Conservation (phyloP, 2,888 invertebrate species). For the Celastrina argiolus region DNA sequence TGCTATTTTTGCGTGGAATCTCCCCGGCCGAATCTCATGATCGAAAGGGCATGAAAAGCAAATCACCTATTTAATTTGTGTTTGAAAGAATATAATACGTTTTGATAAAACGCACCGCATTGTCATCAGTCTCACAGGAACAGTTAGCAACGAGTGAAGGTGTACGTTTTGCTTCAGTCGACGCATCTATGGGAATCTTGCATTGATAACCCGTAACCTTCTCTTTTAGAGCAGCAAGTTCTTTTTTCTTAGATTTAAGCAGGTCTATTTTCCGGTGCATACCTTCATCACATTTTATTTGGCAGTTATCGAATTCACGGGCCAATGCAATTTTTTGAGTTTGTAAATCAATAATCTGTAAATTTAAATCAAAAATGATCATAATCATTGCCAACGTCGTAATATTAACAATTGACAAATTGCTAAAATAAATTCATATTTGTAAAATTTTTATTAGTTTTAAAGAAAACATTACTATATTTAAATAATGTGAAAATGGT, state of each 20-base stretch:
- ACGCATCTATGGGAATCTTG: constrained; percentile 51
- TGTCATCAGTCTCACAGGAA: constrained; percentile 52
- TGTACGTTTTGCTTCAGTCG: constrained; percentile 58
- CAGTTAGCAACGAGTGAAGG: constrained; percentile 62
- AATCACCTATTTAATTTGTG: too few relatives aligned
- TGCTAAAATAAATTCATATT: too few relatives aligned
- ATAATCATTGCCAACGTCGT: too few relatives aligned
- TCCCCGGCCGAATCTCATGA: too few relatives aligned
- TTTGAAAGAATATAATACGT: not conserved
- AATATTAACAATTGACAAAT: not conserved
- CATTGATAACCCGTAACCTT: constrained; percentile 58
- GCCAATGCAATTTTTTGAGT: constrained; percentile 48
- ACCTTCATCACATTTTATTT: constrained; percentile 46
- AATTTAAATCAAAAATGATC: not conserved
- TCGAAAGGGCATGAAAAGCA: too few relatives aligned
- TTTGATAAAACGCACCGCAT: constrained; percentile 19
- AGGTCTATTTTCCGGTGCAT: constrained; percentile 47
- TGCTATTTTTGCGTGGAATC: too few relatives aligned
- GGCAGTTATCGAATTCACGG: constrained; percentile 57
- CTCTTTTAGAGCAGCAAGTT: constrained; percentile 44
- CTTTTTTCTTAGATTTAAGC: constrained; percentile 46
- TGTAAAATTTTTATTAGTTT: too few relatives aligned
- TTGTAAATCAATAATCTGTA: constrained; percentile 49
- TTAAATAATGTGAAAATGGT: too few relatives aligned
- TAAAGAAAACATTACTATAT: too few relatives aligned